phyloP scores from a whole-genome alignment of 2,113 vertebrate genomes.

The Ameiurus melas region DNA sequence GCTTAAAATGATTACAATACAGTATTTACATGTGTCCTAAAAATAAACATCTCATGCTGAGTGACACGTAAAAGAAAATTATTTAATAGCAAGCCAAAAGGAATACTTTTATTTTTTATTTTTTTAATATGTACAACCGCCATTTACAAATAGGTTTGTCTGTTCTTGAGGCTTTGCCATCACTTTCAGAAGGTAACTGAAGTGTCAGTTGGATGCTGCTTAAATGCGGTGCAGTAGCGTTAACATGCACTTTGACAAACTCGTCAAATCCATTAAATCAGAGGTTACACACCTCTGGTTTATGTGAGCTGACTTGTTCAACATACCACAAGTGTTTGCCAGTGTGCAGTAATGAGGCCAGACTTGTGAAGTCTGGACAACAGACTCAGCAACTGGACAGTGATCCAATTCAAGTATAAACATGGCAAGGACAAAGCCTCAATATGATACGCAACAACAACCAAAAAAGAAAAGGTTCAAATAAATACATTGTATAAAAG shows the following conservation, averaged over 20 bases:
- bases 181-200: slow-evolving; percentile 24
- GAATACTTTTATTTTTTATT: slow-evolving; percentile 62
- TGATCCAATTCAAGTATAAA: slow-evolving; percentile 61
- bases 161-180: slow-evolving; percentile 38
- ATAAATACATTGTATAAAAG: slow-evolving; percentile 71
- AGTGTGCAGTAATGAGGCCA: slow-evolving; percentile 38
- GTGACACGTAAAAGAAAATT: slow-evolving; percentile 81
- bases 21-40: slow-evolving; percentile 95
- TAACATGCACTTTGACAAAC: slow-evolving; percentile 36
- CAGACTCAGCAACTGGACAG: slow-evolving; percentile 39
- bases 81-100: slow-evolving; percentile 79
- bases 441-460: slow-evolving; percentile 57
- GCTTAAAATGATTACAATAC: slow-evolving; percentile 97
- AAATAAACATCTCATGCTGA: slow-evolving; percentile 99
- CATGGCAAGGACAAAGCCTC: slow-evolving; percentile 51
- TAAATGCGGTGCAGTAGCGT: slow-evolving; percentile 39
- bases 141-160: slow-evolving; percentile 66
- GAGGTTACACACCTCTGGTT: slow-evolving; percentile 25
- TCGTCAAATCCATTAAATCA: slow-evolving; percentile 25
- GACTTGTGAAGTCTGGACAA: slow-evolving; percentile 11
- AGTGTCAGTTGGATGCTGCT: slow-evolving; percentile 26
- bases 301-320: slow-evolving; percentile 37
- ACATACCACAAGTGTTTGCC: slow-evolving; percentile 32
- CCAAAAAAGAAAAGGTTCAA: slow-evolving; percentile 50
- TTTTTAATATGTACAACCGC: slow-evolving; percentile 68